Evolutionary conservation across 2,113 vertebrate species (phyloP), one percentile per base, ranked within the genome.

Genomic region (Centrocercus urophasianus): DNA sequence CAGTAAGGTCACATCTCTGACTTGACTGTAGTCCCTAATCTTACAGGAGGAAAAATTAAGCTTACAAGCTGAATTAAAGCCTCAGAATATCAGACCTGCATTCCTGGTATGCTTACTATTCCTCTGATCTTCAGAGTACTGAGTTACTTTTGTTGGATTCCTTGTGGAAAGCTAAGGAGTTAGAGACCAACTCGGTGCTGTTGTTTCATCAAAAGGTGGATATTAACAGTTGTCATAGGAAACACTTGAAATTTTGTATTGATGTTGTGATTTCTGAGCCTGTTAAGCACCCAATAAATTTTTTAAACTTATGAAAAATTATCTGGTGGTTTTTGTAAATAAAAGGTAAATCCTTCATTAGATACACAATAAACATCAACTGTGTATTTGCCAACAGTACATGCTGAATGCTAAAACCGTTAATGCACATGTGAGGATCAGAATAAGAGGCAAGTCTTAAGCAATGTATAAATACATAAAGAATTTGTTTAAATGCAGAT

Each of bases 231-330:
- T 88, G 19, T 83, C 66, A 24, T 15, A 82, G 25, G 43, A 75
- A 88, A 32, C 71, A 40, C 28, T 77, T 80, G 13, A 72, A 30
- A 81, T 89, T 94, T 90, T 85, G 56, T 74, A 82, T 18, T 34
- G 42, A 90, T 71, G 22, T 71, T 83, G 19, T 66, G 56, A 54
- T 78, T 90, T 77, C 61, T 10, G 57, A 88, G 57, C 80, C 61
- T 82, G 56, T 59, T 84, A 83, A 93, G 78, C 2, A 40, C 45
- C 48, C 48, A 96, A 96, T 93, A 97, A 93, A 85, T 11, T 65
- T 88, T 92, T 90, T 65, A 82, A 85, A 56, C 32, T 34, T 76
- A 71, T 30, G 36, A 72, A 91, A 85, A 65, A 24, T 32, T 6
- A 89, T 13, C 50, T n/a, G 4, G 43, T 80, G 48, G 11, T 4